Conservation (phyloP, 23 tunicate species). For the Trididemnum nubilum region DNA sequence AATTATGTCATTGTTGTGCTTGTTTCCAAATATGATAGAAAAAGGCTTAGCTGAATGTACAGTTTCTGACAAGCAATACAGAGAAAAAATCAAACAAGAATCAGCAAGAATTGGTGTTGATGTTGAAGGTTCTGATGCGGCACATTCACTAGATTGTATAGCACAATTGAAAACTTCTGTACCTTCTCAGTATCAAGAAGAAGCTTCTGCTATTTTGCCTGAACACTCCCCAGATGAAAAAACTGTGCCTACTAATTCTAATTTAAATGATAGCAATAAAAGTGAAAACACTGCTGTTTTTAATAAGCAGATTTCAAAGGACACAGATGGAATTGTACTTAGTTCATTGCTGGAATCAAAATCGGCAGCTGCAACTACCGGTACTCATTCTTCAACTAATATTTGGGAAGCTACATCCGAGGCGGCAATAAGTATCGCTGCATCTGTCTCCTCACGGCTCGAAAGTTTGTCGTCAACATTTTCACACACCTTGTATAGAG, state of each 20-base stretch:
- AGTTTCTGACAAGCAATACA: background rate
- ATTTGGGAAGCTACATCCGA: slow-evolving; percentile 52
- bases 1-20: slow-evolving; percentile 63
- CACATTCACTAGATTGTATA: background rate
- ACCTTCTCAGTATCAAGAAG: background rate
- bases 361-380: too few species aligned
- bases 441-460: slow-evolving; percentile 31
- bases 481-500: slow-evolving; percentile 21
- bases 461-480: slow-evolving; percentile 43
- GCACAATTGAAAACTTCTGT: background rate
- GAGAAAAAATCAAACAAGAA: background rate
- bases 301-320: background rate
- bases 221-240: background rate
- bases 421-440: slow-evolving; percentile 43
- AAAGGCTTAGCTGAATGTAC: slow-evolving; percentile 62
- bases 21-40: slow-evolving; percentile 88
- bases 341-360: background rate
- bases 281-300: background rate
- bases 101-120: background rate
- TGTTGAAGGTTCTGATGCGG: background rate
- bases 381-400: slow-evolving; percentile 14
- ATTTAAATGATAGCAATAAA: background rate
- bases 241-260: background rate
- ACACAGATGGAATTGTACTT: slow-evolving; percentile 9
- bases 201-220: background rate